Percentiles rank a stretch among this genome's conserved stretches.
Conservation (phyloP, 2,888 invertebrate species). For the Lepidocyrtinus sp. region DNA sequence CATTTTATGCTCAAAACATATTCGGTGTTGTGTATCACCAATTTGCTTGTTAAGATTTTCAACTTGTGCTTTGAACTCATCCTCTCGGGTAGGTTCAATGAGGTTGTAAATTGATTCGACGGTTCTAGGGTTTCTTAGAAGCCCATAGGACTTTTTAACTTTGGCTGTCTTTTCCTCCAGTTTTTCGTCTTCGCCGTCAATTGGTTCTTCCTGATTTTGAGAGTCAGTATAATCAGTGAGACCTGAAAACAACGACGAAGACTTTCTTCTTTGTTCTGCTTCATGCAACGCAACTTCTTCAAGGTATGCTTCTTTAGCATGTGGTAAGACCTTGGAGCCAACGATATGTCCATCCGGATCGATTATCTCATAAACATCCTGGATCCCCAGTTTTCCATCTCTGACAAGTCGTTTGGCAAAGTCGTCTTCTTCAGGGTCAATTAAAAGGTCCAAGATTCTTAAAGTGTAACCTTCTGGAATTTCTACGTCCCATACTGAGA, state of each 20-base stretch:
- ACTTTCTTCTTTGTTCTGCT: not conserved
- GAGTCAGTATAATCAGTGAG: not conserved
- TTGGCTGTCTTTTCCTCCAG: slow-evolving; percentile 1
- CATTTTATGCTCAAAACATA: slow-evolving; percentile 40
- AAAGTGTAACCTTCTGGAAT: slow-evolving; percentile 41
- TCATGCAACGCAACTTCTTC: slow-evolving; percentile 35
- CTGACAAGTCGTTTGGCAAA: slow-evolving; percentile 44
- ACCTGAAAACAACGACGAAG: not conserved
- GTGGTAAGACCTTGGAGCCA: slow-evolving; percentile 41
- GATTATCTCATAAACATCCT: slow-evolving; percentile 41
- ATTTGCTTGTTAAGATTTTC: slow-evolving; percentile 40
- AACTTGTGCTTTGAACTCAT: slow-evolving; percentile 38
- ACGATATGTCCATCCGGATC: slow-evolving; percentile 37
- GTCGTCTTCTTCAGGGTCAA: slow-evolving; percentile 36
- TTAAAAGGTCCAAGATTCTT: slow-evolving; percentile 31
- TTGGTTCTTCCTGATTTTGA: not conserved
- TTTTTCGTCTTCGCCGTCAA: not conserved
- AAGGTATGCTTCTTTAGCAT: slow-evolving; percentile 31
- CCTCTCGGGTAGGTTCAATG: slow-evolving; percentile 42
- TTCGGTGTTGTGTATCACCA: slow-evolving; percentile 28
- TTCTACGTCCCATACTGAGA: not conserved
- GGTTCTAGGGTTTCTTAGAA: slow-evolving; percentile 23
- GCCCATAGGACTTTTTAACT: not conserved
- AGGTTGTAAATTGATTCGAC: slow-evolving; percentile 44
- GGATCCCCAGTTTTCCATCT: slow-evolving; percentile 35